Percentiles rank a stretch among this genome's conserved stretches.
Conservation (phyloP, 2,797 vertebrate species). For the Helicolenus hilgendorfi region DNA sequence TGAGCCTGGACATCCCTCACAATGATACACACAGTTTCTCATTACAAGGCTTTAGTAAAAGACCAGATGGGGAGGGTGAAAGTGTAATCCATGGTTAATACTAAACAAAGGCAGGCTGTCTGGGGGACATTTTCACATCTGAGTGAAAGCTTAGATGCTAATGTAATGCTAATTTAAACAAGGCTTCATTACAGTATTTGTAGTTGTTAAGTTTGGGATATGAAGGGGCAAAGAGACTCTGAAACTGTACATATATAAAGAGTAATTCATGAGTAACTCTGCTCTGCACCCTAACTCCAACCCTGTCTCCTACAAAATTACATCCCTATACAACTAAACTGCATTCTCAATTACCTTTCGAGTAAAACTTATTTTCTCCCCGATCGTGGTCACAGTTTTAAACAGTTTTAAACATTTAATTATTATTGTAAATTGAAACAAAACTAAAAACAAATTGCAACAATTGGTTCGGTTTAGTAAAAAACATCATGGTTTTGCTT, state of each 20-base stretch:
- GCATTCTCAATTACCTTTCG: no score
- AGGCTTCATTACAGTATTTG: constrained; percentile 52
- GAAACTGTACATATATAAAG: not conserved
- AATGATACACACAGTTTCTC: constrained; percentile 55
- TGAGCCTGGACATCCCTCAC: constrained; percentile 34
- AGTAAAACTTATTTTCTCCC: not conserved
- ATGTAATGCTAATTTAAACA: constrained; percentile 74
- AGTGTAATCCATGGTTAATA: constrained; percentile 76
- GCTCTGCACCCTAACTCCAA: no score
- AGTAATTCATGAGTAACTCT: not conserved
- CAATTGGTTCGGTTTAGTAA: not conserved
- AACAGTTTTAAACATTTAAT: not conserved
- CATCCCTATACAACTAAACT: no score
- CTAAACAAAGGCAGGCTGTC: constrained; percentile 72
- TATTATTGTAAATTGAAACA: no score
- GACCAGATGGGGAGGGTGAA: constrained; percentile 72
- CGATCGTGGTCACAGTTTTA: not conserved
- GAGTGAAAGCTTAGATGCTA: constrained; percentile 61
- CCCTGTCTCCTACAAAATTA: no score
- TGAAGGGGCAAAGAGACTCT: constrained; percentile 20
- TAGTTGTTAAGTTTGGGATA: constrained; percentile 42
- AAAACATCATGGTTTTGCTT: no score
- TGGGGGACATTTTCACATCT: constrained; percentile 48
- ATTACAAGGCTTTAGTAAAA: constrained; percentile 68
- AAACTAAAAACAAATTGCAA: no score